These are phyloP conservation scores for Raja brachyura DNA, from an alignment of 2,113 vertebrate species.

Conservation along the genomic window DNA sequence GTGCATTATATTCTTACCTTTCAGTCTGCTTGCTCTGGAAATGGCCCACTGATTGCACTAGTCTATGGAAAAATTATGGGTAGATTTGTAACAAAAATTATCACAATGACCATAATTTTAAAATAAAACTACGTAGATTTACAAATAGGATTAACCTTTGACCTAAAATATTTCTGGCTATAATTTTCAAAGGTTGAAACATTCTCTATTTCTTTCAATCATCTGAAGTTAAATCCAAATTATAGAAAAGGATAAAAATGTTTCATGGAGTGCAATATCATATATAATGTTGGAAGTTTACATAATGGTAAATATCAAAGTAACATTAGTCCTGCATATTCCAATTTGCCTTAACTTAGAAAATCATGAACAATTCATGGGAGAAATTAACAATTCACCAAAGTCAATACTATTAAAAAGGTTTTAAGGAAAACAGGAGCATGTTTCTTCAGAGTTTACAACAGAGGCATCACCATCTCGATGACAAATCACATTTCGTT, in stretches of 20 bases:
- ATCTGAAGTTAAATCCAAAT: constrained; percentile 23
- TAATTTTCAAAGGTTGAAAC: background rate
- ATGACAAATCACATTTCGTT: background rate
- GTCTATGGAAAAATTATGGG: constrained; percentile 53
- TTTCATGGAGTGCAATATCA: constrained; percentile 9
- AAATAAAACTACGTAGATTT: constrained; percentile 35
- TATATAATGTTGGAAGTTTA: background rate
- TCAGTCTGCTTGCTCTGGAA: constrained; percentile 51
- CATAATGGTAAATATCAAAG: background rate
- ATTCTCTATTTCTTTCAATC: background rate
- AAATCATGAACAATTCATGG: background rate
- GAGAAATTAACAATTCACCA: background rate
- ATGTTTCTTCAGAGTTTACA: background rate
- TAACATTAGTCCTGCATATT: background rate
- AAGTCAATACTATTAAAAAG: constrained; percentile 7
- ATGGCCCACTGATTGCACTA: constrained; percentile 51
- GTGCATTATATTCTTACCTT: constrained; percentile 47
- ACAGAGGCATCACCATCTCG: background rate
- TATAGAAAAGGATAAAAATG: background rate
- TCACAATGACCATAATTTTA: constrained; percentile 40
- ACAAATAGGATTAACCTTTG: constrained; percentile 24
- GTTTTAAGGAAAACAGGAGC: background rate
- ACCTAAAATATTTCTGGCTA: background rate
- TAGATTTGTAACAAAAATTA: constrained; percentile 48
- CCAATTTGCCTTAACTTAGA: background rate